These are phyloP conservation scores for Gasteruption jaculator DNA, from an alignment of 2,888 invertebrate species.

Conservation along the genomic window DNA sequence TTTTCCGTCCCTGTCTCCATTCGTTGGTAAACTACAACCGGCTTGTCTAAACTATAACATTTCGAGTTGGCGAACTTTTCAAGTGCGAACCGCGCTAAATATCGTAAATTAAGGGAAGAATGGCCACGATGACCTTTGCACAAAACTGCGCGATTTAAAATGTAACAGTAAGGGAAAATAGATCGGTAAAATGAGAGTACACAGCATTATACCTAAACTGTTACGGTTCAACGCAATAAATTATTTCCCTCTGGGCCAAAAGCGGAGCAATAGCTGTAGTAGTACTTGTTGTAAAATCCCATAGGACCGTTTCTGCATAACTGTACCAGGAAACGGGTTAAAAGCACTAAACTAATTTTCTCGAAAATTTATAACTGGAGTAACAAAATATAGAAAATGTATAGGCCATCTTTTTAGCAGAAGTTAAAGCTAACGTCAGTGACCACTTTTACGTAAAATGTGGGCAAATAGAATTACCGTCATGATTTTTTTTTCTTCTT, in stretches of 20 bases:
- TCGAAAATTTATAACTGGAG: constrained; percentile 35
- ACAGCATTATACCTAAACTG: constrained; percentile 11
- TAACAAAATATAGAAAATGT: no score
- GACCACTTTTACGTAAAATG: no score
- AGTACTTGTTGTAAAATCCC: constrained; percentile 20
- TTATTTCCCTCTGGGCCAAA: constrained; percentile 32
- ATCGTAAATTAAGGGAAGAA: constrained; percentile 39
- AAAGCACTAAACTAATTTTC: constrained; percentile 32
- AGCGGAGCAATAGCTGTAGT: no score
- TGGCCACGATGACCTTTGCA: constrained; percentile 23
- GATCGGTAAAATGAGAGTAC: no score
- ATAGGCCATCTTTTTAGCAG: no score
- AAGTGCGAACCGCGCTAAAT: constrained; percentile 8
- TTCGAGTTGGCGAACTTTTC: constrained; percentile 14
- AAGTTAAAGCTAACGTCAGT: no score
- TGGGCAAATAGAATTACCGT: no score
- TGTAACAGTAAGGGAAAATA: constrained; percentile 37
- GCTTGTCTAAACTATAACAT: constrained; percentile 34
- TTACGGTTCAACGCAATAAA: constrained; percentile 33
- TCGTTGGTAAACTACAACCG: no score
- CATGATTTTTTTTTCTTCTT: no score
- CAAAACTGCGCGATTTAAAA: constrained; percentile 34
- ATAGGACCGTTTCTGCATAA: constrained; percentile 29
- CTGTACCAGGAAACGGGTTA: constrained; percentile 34
- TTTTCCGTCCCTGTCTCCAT: no score